Evolutionary conservation across 2,888 invertebrate species (phyloP).

Genomic region (Dicranocentrus wangi): DNA sequence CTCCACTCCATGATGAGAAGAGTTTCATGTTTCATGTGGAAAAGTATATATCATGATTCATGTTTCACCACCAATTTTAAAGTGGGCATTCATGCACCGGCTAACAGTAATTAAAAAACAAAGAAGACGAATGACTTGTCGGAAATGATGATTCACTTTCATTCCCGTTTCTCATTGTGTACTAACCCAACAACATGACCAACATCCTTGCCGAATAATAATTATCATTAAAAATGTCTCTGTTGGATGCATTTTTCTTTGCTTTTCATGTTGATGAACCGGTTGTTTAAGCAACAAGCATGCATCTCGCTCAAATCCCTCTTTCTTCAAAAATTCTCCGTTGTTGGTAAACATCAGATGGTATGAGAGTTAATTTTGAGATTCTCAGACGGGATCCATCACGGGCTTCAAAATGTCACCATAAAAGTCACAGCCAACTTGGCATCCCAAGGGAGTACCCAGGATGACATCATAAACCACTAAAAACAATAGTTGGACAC

Average conservation of each 20-base stretch:
- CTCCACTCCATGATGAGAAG: neutral
- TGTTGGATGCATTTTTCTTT: constrained; percentile 3
- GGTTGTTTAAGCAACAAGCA: constrained; percentile 23
- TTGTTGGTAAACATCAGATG: neutral
- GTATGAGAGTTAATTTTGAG: neutral
- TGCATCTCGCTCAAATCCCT: neutral
- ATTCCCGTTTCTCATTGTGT: constrained; percentile 30
- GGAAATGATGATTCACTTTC: constrained; percentile 44
- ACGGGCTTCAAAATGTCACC: neutral
- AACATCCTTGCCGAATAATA: too few species aligned
- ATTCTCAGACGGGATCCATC: neutral
- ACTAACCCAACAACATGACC: too few species aligned
- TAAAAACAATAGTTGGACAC: constrained; percentile 8
- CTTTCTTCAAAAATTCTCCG: neutral
- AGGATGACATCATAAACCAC: constrained; percentile 2
- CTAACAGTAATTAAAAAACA: constrained; percentile 22
- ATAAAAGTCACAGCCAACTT: too few species aligned
- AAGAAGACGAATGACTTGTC: constrained; percentile 21
- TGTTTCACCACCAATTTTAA: constrained; percentile 3
- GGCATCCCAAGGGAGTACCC: neutral
- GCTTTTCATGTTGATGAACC: constrained; percentile 26
- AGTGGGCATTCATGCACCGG: neutral
- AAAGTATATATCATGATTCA: too few species aligned
- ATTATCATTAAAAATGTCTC: neutral
- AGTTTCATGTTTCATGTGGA: too few species aligned